Base-by-base conservation (phyloP, 2,797 vertebrate genomes). In the Lepidocolaptes lacrymiger region DNA sequence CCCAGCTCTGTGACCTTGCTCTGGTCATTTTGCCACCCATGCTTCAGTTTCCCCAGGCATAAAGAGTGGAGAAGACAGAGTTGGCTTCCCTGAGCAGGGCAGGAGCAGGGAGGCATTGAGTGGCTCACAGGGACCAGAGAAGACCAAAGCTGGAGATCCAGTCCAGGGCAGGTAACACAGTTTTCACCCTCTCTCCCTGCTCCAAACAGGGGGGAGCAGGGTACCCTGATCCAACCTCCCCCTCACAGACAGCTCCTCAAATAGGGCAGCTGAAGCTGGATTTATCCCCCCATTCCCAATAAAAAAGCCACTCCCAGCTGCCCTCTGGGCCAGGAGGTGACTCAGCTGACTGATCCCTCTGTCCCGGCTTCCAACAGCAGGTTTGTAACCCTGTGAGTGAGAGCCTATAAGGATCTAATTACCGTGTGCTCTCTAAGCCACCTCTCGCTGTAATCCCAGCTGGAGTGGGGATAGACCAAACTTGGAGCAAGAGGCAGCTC, bases 401-500 rank as follows among this genome's bases (percentile, higher is more conserved):
- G 62, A 7, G 46, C 28, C 75, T 74, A 21, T 73, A 27, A 68
- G 83, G 43, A 27, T 62, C 20, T 32, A 5, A 43, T 39, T 23
- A 27, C 36, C 48, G 37, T 7, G 1, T 12, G 52, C 74, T 56
- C 79, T 62, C 6, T 2, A 36, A 96, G 52, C 32, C 1, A 3
- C 79, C 61, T 39, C 90, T 69, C 1, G 0, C 66, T 84, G 62
- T 67, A 63, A 88, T 74, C 61, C 36, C 52, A 67, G 48, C 44
- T 3, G 1, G 27, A 63, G 49, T 4, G 2, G 41, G 71, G 56
- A 74, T 28, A 76, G 80, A 67, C 66, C 85, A 77, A 73, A 85
- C 92, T 87, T 36, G 88, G 75, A 91, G 67, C 75, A 91, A 76
- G 80, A 90, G 51, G 73, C 85, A 94, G 75, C 77, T 91, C 83